phyloP scores from a whole-genome alignment of 2,113 vertebrate species.

The Protomyctophum bolini region DNA sequence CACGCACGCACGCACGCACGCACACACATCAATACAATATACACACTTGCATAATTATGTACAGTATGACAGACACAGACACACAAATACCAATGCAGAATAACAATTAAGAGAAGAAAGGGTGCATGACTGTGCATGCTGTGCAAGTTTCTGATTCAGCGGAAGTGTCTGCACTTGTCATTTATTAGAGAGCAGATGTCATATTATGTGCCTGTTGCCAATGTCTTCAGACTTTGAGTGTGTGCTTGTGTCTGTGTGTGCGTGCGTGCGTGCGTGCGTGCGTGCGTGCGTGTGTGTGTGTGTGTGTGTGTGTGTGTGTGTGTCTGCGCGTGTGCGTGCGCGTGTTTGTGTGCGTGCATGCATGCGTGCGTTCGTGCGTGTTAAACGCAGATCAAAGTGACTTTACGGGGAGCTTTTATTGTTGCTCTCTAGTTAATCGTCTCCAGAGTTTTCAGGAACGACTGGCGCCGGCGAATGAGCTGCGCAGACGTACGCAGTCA shows the following conservation, averaged over 20 bases:
- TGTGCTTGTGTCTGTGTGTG: conserved; percentile 15
- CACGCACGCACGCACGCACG: conserved; percentile 9
- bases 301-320: conserved; percentile 11
- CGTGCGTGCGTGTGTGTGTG: conserved; percentile 12
- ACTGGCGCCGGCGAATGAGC: conserved; percentile 27
- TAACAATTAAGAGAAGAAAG: conserved; percentile 1
- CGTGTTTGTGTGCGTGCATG: neutral
- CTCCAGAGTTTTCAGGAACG: conserved; percentile 48
- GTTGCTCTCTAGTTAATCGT: conserved; percentile 39
- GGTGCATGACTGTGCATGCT: neutral
- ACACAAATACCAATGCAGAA: neutral
- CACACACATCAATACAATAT: neutral
- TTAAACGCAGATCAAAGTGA: conserved; percentile 62
- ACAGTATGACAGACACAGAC: neutral
- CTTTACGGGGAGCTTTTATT: conserved; percentile 44
- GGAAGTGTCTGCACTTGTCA: neutral
- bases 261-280: neutral
- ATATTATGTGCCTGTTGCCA: conserved; percentile 7
- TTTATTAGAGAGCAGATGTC: conserved; percentile 13
- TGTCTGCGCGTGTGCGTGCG: neutral
- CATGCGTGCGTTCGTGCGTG: neutral
- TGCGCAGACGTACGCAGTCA: conserved; percentile 13
- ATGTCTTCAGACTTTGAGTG: conserved; percentile 24
- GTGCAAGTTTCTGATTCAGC: neutral
- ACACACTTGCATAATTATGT: no score